Conservation (phyloP, 2,113 vertebrate species). For the Chitala chitala region DNA sequence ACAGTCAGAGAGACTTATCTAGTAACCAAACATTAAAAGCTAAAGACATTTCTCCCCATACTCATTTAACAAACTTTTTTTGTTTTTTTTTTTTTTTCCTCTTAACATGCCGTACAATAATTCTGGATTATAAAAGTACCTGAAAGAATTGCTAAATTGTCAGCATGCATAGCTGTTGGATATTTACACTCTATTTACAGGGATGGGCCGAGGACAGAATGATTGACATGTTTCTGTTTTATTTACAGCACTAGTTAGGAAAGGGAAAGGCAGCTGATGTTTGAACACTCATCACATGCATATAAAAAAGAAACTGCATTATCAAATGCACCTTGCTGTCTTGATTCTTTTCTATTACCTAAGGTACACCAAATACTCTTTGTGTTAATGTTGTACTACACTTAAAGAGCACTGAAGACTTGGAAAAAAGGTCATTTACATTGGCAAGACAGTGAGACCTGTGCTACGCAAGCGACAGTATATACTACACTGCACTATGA, state of each 20-base stretch:
- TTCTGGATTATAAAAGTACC: conserved; percentile 95
- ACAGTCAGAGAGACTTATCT: conserved; percentile 56
- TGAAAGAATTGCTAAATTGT: conserved; percentile 92
- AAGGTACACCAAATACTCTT: conserved; percentile 67
- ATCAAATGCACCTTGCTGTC: conserved; percentile 59
- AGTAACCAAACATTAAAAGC: conserved; percentile 62
- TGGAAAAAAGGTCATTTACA: conserved; percentile 77
- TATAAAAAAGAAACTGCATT: conserved; percentile 75
- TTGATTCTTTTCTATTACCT: conserved; percentile 53
- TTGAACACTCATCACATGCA: conserved; percentile 81
- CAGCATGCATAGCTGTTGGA: conserved; percentile 89
- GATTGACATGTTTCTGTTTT: conserved; percentile 61
- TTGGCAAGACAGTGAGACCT: conserved; percentile 69
- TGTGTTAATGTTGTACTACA: conserved; percentile 62
- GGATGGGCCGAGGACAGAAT: conserved; percentile 61
- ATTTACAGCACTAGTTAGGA: conserved; percentile 81
- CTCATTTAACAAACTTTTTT: conserved; percentile 65
- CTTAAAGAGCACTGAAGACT: conserved; percentile 75
- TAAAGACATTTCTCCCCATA: conserved; percentile 56
- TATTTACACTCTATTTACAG: conserved; percentile 98
- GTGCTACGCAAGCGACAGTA: conserved; percentile 83
- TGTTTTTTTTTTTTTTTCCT: conserved; percentile 61
- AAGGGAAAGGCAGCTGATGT: conserved; percentile 73
- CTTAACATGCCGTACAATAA: conserved; percentile 81
- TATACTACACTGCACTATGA: conserved; percentile 71